Base-by-base conservation (phyloP, 2,888 invertebrate species). In the Dynastes grantii region DNA sequence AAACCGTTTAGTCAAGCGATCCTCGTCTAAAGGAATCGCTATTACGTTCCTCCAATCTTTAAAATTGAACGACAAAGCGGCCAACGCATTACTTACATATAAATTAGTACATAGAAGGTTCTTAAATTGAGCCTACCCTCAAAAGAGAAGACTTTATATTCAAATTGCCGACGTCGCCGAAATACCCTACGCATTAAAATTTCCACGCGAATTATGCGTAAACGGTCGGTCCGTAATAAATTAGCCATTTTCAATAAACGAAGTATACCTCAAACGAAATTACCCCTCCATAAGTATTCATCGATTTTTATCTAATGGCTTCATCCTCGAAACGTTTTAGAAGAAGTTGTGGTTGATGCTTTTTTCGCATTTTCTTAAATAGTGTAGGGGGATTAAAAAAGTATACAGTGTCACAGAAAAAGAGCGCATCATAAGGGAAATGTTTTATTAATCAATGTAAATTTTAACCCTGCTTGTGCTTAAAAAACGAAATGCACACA, bases 151-250 rank as follows among this genome's bases (percentile, higher is more conserved):
- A 61, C 22, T 61, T 16, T 45, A 58, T 61, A 58, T 61, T 40
- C 40, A 61, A 71, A 71, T 32, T n/a, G 67, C 16, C 27, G 16
- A n/a, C 53, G 16, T 37, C 53, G 32, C 6, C n/a, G 32, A 29
- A 55, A 16, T 71, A 16, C 11, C 40, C 16, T 45, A 27, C 58
- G 9, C 73, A 73, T 73, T 73, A 73, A 40, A 22, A 61, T 73
- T 61, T 73, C 73, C 11, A 27, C 16, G 5, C 37, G 58, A 73
- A 61, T 73, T 61, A 73, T 61, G 32, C 55, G 29, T 55, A 53
- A 55, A 11, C 68, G 68, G 27, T 8, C n/a, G 45, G 9, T 45
- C 68, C 27, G 49, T 9, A 68, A 49, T 68, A 68, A 68, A 68
- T 68, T 68, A 68, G 49, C 27, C 29, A 51, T 68, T 45, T 49